These are phyloP conservation scores for Trissolcus brochymenae DNA, from an alignment of 2,888 invertebrate genomes.

Conservation along the genomic window DNA sequence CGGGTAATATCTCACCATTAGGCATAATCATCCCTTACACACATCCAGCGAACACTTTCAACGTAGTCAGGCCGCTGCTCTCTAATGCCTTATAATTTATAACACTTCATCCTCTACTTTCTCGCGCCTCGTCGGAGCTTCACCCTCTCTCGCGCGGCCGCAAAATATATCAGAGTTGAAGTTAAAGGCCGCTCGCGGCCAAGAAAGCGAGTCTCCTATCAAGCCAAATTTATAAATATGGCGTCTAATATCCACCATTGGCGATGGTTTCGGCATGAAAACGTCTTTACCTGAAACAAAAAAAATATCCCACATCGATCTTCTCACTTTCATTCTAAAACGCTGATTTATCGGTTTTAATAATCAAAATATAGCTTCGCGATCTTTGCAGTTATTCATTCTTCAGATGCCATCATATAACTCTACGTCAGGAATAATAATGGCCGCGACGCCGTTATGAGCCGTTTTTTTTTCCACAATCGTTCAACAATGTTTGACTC, in stretches of 20 bases:
- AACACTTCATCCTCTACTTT: slow-evolving; percentile 67
- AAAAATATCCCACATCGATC: slow-evolving; percentile 36
- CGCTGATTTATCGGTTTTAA: slow-evolving; percentile 53
- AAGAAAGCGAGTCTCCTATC: slow-evolving; percentile 63
- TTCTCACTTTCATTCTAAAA: slow-evolving; percentile 48
- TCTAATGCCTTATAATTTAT: slow-evolving; percentile 76
- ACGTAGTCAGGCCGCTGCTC: slow-evolving; percentile 66
- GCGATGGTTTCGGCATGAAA: slow-evolving; percentile 50
- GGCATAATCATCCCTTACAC: slow-evolving; percentile 76
- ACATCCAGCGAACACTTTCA: slow-evolving; percentile 69
- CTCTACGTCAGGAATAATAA: slow-evolving; percentile 38
- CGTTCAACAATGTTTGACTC: not conserved
- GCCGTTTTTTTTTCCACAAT: not conserved
- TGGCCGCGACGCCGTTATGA: slow-evolving; percentile 8
- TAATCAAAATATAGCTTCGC: slow-evolving; percentile 53
- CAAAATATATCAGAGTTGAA: slow-evolving; percentile 74
- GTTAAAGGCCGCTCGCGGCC: slow-evolving; percentile 67
- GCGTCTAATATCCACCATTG: slow-evolving; percentile 64
- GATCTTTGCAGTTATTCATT: slow-evolving; percentile 52
- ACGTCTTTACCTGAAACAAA: slow-evolving; percentile 24
- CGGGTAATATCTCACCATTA: slow-evolving; percentile 77
- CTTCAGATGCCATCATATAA: slow-evolving; percentile 40
- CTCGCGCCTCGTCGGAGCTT: slow-evolving; percentile 55
- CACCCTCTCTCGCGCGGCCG: slow-evolving; percentile 52
- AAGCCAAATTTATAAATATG: slow-evolving; percentile 70